Conservation (phyloP, 2,888 invertebrate genomes). For the Heliconius charithonia region DNA sequence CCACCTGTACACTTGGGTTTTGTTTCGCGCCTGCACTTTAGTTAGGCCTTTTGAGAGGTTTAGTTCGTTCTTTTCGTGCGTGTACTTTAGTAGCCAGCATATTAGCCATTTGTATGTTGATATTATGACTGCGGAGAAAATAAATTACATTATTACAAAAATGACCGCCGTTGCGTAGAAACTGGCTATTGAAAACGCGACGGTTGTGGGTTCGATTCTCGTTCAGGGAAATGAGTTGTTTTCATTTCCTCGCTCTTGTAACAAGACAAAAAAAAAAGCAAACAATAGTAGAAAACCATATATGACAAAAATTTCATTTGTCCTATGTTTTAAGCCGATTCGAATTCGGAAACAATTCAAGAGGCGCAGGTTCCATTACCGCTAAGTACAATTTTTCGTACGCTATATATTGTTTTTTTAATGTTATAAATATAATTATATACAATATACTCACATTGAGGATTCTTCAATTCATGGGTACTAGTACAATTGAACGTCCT, state of each 20-base stretch:
- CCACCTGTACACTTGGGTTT: conserved; percentile 92
- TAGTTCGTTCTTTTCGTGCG: conserved; percentile 84
- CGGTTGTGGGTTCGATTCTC: too few relatives aligned
- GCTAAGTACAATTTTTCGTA: too few relatives aligned
- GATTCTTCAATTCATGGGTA: conserved; percentile 61
- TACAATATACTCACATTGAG: conserved; percentile 62
- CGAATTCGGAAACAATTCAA: too few relatives aligned
- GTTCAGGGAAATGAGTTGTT: too few relatives aligned
- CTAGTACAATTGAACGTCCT: conserved; percentile 55
- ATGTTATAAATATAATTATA: not conserved
- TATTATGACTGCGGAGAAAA: conserved; percentile 84
- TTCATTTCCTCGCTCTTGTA: too few relatives aligned
- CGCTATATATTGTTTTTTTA: too few relatives aligned
- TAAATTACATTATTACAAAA: not conserved
- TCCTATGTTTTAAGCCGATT: too few relatives aligned
- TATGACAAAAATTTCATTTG: too few relatives aligned
- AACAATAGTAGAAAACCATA: too few relatives aligned
- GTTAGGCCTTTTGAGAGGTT: conserved; percentile 84
- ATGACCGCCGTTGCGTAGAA: not conserved
- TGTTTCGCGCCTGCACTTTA: conserved; percentile 90
- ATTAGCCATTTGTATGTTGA: conserved; percentile 93
- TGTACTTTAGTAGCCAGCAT: conserved; percentile 89
- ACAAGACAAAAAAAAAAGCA: too few relatives aligned
- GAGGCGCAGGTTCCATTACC: too few relatives aligned
- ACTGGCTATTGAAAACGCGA: too few relatives aligned